A percentile compares a stretch with the other conserved stretches of the same genome.
These are phyloP conservation scores for Campoplex capitator DNA, from an alignment of 2,888 invertebrate genomes.

Conservation along the genomic window DNA sequence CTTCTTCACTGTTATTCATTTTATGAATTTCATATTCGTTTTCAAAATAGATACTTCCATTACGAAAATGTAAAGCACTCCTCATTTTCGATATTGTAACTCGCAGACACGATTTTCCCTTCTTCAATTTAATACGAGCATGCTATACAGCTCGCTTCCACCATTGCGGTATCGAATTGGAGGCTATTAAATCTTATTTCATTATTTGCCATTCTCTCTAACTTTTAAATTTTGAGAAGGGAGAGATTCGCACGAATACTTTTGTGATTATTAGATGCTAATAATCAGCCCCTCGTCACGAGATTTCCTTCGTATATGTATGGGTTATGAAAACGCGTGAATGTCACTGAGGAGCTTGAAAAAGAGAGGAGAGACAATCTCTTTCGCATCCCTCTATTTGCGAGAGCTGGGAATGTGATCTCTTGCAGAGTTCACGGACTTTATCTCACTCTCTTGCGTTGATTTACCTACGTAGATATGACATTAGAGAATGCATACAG, in stretches of 20 bases:
- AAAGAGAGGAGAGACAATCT: constrained; percentile 18
- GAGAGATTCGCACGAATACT: constrained; percentile 45
- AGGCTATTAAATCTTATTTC: not conserved
- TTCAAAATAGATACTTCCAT: too few species aligned
- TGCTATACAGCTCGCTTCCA: not conserved
- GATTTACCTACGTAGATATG: constrained; percentile 42
- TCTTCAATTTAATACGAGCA: not conserved
- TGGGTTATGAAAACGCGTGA: constrained; percentile 22
- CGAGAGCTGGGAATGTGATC: constrained; percentile 25
- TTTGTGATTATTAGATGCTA: constrained; percentile 83
- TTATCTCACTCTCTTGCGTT: constrained; percentile 30
- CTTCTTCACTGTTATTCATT: too few species aligned
- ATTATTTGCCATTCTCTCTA: not conserved
- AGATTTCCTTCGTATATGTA: constrained; percentile 32
- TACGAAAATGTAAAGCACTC: too few species aligned
- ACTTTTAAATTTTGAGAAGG: constrained; percentile 10
- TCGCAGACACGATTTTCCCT: not conserved
- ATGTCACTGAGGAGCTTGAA: constrained; percentile 21
- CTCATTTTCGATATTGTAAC: too few species aligned
- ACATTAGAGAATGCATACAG: constrained; percentile 38
- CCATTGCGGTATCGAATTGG: not conserved
- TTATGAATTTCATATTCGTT: too few species aligned
- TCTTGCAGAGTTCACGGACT: constrained; percentile 39
- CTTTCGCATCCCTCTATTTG: not conserved
- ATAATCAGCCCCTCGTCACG: constrained; percentile 78